phyloP scores from a whole-genome alignment of 1,140 invertebrate species.

The Capitella teleta region DNA sequence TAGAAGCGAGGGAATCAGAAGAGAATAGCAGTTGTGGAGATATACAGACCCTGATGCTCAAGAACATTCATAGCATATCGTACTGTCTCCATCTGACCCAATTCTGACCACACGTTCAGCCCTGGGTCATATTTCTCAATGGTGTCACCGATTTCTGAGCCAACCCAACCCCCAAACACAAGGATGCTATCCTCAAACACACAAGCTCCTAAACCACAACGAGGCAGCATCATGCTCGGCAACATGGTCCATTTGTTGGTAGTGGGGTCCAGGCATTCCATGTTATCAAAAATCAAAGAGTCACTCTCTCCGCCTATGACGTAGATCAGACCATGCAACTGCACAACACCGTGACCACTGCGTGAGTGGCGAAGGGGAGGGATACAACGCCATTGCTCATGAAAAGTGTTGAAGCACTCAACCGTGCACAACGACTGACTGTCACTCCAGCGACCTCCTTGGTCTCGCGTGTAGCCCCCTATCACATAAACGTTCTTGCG shows the following conservation, averaged over 20 bases:
- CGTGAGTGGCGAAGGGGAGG: conserved; percentile 17
- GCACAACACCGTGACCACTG: conserved; percentile 21
- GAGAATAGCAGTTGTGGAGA: not conserved
- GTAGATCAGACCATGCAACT: conserved; percentile 22
- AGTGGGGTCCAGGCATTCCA: conserved; percentile 70
- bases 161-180: conserved; percentile 85
- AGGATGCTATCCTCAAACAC: conserved; percentile 70
- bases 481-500: conserved; percentile 47
- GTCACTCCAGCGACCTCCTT: conserved; percentile 43
- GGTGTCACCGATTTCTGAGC: conserved; percentile 73
- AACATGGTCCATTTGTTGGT: conserved; percentile 51
- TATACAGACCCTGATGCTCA: conserved; percentile 58
- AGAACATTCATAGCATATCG: conserved; percentile 86
- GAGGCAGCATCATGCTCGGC: conserved; percentile 62
- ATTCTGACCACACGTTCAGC: conserved; percentile 60
- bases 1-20: too few species aligned
- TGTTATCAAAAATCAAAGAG: conserved; percentile 74
- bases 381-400: conserved; percentile 19
- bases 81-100: conserved; percentile 62
- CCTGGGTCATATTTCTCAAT: conserved; percentile 79
- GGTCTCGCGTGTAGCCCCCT: conserved; percentile 21
- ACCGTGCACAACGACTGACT: conserved; percentile 20
- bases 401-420: conserved; percentile 22
- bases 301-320: conserved; percentile 50
- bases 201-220: conserved; percentile 80